Base-by-base conservation (phyloP, 2,797 vertebrate genomes). In the Microtus obscurus region DNA sequence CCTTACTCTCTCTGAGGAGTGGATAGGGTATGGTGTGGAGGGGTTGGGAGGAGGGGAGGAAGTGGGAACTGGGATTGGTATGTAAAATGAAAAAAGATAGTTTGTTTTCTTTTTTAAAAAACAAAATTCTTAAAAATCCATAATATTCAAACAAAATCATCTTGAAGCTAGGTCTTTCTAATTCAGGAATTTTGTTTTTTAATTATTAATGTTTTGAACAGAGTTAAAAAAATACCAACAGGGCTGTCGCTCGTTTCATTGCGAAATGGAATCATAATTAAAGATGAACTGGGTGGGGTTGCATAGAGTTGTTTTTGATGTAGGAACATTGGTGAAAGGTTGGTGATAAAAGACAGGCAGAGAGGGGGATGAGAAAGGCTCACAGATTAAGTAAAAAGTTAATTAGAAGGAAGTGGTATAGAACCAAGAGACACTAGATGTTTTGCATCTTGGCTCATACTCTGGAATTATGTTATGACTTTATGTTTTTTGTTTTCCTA, bases 401-500 rank as follows among this genome's bases (percentile, higher is more conserved):
- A 63, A 0, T 63, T 56, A 25, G 25, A 45, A 29, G 31, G 61
- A 63, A 74, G n/a, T 3, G 43, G 7, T 69, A 23, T 51, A 53
- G 17, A 5, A 9, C 7, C 3, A 37, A 61, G 25, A 5, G 56
- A 37, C 56, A 23, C 40, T 53, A 56, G 43, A 78, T 11, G 2
- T 61, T 93, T 89, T 80, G 10, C 17, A 11, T 90, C 51, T 95
- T 8, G 5, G 17, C 81, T 73, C 25, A 1, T 45, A 10, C 40
- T 92, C 40, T 67, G 19, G 69, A 90, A 40, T 65, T 69, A 63
- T 88, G 16, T 5, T 71, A 25, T 69, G 43, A 12, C 59, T 83
- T 89, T 92, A 6, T 79, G 40, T 48, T 83, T 98, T 90, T 48
- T 81, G 98, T 91, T 94, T 0, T 98, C 93, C 91, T 96, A 99